phyloP scores from a whole-genome alignment of 1,140 invertebrate genomes.

The Lasioglossum albipes region DNA sequence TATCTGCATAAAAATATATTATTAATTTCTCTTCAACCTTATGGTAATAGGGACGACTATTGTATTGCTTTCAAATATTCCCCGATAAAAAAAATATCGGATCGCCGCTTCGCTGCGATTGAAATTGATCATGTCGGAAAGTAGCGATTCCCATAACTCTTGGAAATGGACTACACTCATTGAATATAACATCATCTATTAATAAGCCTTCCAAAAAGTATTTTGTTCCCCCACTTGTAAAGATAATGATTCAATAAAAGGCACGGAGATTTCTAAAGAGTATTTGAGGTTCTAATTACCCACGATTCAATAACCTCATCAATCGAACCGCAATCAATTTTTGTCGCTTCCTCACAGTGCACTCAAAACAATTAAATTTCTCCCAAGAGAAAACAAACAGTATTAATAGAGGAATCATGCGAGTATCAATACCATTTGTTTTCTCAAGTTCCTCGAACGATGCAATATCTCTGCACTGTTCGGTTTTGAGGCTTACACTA shows the following conservation, averaged over 20 bases:
- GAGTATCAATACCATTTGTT: constrained; percentile 37
- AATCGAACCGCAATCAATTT: constrained; percentile 2
- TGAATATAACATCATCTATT: background rate
- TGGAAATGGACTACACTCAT: background rate
- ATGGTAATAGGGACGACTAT: constrained; percentile 3
- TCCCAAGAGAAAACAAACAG: constrained; percentile 9
- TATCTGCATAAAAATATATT: constrained; percentile 39
- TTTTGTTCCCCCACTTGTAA: background rate
- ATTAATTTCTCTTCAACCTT: constrained; percentile 28
- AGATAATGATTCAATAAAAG: background rate
- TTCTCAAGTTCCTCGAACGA: background rate
- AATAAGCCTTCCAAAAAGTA: background rate
- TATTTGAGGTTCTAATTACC: background rate
- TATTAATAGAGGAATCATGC: constrained; percentile 19
- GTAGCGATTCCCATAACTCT: background rate
- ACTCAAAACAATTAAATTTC: constrained; percentile 8
- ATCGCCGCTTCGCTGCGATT: constrained; percentile 2
- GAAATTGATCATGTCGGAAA: background rate
- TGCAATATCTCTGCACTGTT: background rate
- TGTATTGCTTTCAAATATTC: background rate
- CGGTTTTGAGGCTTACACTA: constrained; percentile 22
- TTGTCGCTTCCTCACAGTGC: background rate
- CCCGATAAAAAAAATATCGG: background rate
- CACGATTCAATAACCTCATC: constrained; percentile 26
- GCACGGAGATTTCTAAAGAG: constrained; percentile 11